phyloP scores from a whole-genome alignment of 2,888 invertebrate genomes.

The Ferrisia virgata region DNA sequence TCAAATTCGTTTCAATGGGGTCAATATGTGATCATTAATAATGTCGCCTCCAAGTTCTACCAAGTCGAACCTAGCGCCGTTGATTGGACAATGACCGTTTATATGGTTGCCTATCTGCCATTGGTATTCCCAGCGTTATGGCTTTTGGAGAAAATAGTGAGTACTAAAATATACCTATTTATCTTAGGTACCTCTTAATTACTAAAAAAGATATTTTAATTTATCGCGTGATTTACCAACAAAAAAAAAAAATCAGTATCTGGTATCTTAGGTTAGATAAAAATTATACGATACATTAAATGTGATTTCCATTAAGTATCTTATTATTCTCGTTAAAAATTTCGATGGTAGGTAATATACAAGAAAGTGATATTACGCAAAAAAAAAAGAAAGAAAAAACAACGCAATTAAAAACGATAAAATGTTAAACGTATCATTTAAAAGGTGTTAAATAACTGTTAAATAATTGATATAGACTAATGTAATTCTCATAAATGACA shows the following conservation, averaged over 20 bases:
- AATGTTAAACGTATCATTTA: background rate
- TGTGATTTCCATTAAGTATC: background rate
- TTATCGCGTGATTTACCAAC: background rate
- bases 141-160: slow-evolving; percentile 88
- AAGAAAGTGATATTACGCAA: background rate
- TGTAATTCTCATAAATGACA: slow-evolving; percentile 3
- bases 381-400: background rate
- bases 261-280: background rate
- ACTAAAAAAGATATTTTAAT: background rate
- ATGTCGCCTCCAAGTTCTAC: slow-evolving; percentile 76
- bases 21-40: slow-evolving; percentile 89
- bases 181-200: background rate
- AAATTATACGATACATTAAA: background rate
- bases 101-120: slow-evolving; percentile 95
- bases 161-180: no score
- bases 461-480: background rate
- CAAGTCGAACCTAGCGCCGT: slow-evolving; percentile 69
- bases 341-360: background rate
- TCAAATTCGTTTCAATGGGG: slow-evolving; percentile 96
- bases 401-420: background rate
- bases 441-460: background rate
- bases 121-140: slow-evolving; percentile 96
- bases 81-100: slow-evolving; percentile 97
- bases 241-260: background rate
- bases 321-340: background rate